Base-by-base conservation (phyloP, 2,888 invertebrate genomes). In the Ferdinandea cuprea region DNA sequence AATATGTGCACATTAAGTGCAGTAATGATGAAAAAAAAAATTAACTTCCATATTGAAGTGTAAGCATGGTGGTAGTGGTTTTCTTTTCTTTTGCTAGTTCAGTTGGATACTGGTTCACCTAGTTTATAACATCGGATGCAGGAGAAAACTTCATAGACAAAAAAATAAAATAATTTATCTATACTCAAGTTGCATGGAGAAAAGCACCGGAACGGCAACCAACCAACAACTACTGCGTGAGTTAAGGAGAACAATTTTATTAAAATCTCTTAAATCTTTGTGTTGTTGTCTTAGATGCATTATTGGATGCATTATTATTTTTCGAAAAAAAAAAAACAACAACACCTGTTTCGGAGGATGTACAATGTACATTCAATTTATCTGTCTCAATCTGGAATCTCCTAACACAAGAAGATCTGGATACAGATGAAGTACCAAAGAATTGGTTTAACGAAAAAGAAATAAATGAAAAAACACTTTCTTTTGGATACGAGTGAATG, bases 41-140 rank as follows among this genome's bases (percentile, higher is more conserved):
- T 25, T 11, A 35, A 21, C n/a, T 9, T 13, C n/a, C 8, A 56
- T 46, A 61, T 19, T 11, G 9, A 58, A 50, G 58, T 44, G 21
- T 58, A 61, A 73, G 56, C 73, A 61, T 52, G 13, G 30, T 48
- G 40, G 54, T 48, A n/a, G 81, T 35, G 32, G 72, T 83, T 78
- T 72, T 83, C 72, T 78, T 78, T 83, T 80, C 74, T 69, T 80
- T 69, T 80, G 63, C 74, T 50, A 58, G 78, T 71, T 85, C 76
- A 84, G 61, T 63, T 76, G 63, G 80, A 76, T 85, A 85, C 77
- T 86, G 83, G 86, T 85, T 86, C 85, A 86, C 86, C 86, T 86
- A 86, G 79, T 85, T 86, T 85, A 72, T 65, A 58, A 68, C 78
- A 13, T 80, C 68, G 56, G 78, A 73, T 83, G 72, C 72, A 54